phyloP scores from a whole-genome alignment of 2,888 invertebrate genomes.

The Zele albiditarsus region DNA sequence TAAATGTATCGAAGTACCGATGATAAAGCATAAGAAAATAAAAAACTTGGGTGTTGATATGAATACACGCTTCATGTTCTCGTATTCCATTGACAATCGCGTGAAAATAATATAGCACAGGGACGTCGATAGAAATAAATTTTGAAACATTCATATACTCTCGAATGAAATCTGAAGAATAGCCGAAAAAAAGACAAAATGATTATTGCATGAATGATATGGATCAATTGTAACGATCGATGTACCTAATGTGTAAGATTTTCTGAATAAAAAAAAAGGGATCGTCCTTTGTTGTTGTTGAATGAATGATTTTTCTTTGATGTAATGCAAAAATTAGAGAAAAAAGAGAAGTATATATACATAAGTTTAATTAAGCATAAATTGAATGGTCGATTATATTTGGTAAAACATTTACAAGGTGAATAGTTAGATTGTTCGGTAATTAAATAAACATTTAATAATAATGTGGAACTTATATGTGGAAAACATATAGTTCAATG shows the following conservation, averaged over 20 bases:
- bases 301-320: slow-evolving; percentile 6
- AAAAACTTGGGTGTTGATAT: slow-evolving; percentile 14
- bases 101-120: slow-evolving; percentile 1
- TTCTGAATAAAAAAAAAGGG: slow-evolving; percentile 40
- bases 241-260: slow-evolving; percentile 43
- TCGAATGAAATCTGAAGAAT: slow-evolving; percentile 1
- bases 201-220: neutral
- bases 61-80: neutral
- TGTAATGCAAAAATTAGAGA: neutral
- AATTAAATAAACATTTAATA: slow-evolving; percentile 65
- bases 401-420: slow-evolving; percentile 73
- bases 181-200: neutral
- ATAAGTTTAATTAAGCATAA: slow-evolving; percentile 49
- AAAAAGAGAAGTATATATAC: neutral
- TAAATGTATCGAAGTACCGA: slow-evolving; percentile 36
- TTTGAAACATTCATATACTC: neutral
- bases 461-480: slow-evolving; percentile 68
- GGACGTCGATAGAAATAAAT: neutral
- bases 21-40: slow-evolving; percentile 33
- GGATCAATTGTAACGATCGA: slow-evolving; percentile 40
- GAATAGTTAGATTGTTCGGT: slow-evolving; percentile 72
- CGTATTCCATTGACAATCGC: slow-evolving; percentile 35
- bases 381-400: slow-evolving; percentile 72
- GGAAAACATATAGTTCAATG: slow-evolving; percentile 63
- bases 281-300: slow-evolving; percentile 43